Evolutionary conservation across 2,888 invertebrate species (phyloP).

Genomic region (Cecidostiba fungosa): DNA sequence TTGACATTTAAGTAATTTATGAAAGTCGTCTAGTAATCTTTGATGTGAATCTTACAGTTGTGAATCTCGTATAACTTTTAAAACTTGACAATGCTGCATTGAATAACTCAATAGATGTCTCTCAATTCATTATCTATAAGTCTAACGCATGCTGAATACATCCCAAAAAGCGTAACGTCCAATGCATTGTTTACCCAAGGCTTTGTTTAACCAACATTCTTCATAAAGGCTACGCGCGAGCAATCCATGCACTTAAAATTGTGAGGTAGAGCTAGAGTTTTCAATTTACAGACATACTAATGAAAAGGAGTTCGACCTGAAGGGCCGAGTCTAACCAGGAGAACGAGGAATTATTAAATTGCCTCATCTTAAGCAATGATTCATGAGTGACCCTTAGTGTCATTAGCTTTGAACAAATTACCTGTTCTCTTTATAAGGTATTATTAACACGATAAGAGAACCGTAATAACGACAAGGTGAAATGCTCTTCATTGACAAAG

Average conservation of each 20-base stretch:
- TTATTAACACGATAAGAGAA: slow-evolving; percentile 44
- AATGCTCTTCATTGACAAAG: slow-evolving; percentile 46
- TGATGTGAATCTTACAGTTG: not conserved
- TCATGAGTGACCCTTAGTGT: slow-evolving; percentile 23
- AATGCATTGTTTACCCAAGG: slow-evolving; percentile 16
- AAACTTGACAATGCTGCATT: too few relatives aligned
- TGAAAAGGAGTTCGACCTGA: slow-evolving; percentile 78
- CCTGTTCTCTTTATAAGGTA: slow-evolving; percentile 41
- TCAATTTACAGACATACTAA: slow-evolving; percentile 77
- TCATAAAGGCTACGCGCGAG: slow-evolving; percentile 40
- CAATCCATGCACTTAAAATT: slow-evolving; percentile 37
- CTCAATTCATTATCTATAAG: not conserved
- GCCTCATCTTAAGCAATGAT: slow-evolving; percentile 45
- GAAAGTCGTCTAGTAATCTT: slow-evolving; percentile 22
- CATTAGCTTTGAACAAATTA: slow-evolving; percentile 44
- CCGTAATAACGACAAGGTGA: slow-evolving; percentile 25
- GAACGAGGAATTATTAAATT: slow-evolving; percentile 55
- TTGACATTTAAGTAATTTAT: not conserved
- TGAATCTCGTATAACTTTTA: not conserved
- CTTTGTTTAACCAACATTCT: slow-evolving; percentile 7
- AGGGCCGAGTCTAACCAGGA: slow-evolving; percentile 74
- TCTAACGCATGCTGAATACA: not conserved
- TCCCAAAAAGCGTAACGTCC: not conserved
- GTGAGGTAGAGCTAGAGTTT: slow-evolving; percentile 73
- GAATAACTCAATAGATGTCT: not conserved